Evolutionary conservation across 2,888 invertebrate species (phyloP).

Genomic region (Hypomecis punctinalis): DNA sequence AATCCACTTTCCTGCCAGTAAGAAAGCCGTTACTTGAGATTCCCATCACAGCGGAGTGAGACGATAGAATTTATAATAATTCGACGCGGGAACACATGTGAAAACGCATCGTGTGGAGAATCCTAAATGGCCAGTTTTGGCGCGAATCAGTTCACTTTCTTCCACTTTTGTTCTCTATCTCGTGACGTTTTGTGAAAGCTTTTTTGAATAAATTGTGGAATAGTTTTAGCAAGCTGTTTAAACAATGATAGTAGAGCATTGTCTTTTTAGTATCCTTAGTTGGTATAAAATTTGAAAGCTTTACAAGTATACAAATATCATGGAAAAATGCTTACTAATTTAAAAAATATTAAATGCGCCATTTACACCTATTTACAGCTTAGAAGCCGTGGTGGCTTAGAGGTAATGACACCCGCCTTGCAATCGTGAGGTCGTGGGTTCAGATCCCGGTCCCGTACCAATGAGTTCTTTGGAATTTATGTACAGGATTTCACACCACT

Average conservation of each 20-base stretch:
- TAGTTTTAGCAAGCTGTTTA: neutral
- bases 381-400: too few relatives aligned
- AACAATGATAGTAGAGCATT: neutral
- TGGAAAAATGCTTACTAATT: too few relatives aligned
- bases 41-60: constrained; percentile 44
- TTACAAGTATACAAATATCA: too few relatives aligned
- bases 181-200: constrained; percentile 48
- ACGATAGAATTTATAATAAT: constrained; percentile 70
- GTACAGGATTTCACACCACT: too few relatives aligned
- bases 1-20: constrained; percentile 57
- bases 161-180: constrained; percentile 47
- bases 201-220: constrained; percentile 27
- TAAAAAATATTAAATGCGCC: too few relatives aligned
- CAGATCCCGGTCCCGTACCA: too few relatives aligned
- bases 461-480: too few relatives aligned
- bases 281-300: too few relatives aligned
- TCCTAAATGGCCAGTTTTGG: constrained; percentile 55
- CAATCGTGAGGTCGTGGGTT: too few relatives aligned
- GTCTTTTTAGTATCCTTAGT: too few relatives aligned
- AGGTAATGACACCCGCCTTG: too few relatives aligned
- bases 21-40: constrained; percentile 58
- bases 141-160: constrained; percentile 50
- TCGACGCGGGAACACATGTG: constrained; percentile 61
- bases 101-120: constrained; percentile 69
- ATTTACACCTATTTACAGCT: too few relatives aligned